phyloP scores from a whole-genome alignment of 92 coral and sea anemone genomes.

The Palythoa heliodiscus region DNA sequence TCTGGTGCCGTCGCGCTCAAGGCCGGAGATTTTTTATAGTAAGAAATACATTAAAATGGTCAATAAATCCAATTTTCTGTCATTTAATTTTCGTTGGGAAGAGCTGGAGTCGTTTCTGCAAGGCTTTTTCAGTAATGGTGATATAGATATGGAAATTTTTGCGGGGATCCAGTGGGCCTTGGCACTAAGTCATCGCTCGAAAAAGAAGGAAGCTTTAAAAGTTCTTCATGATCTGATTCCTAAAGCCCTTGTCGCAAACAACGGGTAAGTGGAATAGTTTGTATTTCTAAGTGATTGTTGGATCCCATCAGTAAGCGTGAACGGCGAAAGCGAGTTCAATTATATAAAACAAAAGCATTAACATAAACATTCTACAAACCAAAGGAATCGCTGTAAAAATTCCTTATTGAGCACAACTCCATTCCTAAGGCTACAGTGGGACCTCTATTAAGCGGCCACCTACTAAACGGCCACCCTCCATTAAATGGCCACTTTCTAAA shows the following conservation, averaged over 20 bases:
- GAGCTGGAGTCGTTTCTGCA: background rate
- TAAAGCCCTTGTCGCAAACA: constrained; percentile 1
- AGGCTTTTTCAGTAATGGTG: constrained; percentile 10
- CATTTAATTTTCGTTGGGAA: too few species aligned
- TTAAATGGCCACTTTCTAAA: too few species aligned
- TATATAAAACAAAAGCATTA: too few species aligned
- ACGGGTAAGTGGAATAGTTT: background rate
- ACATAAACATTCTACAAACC: too few species aligned
- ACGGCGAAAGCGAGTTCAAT: background rate
- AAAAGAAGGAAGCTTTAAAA: background rate
- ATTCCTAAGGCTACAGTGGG: too few species aligned
- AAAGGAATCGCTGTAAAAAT: too few species aligned
- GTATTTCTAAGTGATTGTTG: too few species aligned
- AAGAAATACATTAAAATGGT: constrained; percentile 42
- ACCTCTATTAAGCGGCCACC: too few species aligned
- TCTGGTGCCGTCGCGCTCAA: background rate
- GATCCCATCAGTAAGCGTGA: background rate
- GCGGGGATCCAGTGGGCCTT: constrained; percentile 48
- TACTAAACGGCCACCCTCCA: too few species aligned
- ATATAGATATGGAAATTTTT: constrained; percentile 36
- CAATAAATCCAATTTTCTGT: constrained; percentile 18
- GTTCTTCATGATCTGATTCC: constrained; percentile 26
- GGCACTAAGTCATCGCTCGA: constrained; percentile 25
- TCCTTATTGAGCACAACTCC: too few species aligned
- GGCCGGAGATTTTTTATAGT: constrained; percentile 42